Conservation (phyloP, 2,113 vertebrate genomes). For the Marcusenius ussheri region DNA sequence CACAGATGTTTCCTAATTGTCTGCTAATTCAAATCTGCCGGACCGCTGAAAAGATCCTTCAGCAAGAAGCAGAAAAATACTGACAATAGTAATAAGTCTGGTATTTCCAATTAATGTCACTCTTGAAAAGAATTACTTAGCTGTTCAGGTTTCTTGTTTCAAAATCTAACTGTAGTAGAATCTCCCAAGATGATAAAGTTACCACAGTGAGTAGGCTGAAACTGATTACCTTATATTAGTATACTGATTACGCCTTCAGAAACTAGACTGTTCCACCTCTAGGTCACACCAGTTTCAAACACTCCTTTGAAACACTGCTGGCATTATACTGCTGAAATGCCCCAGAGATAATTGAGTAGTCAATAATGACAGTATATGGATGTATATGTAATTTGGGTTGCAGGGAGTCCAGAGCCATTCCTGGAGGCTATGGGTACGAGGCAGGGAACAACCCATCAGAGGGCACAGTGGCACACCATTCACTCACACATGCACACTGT, state of each 20-base stretch:
- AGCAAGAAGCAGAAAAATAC: background rate
- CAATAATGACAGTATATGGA: background rate
- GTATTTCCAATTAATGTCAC: background rate
- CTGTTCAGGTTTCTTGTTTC: background rate
- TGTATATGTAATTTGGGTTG: background rate
- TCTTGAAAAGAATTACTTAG: background rate
- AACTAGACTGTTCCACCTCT: background rate
- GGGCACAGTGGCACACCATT: background rate
- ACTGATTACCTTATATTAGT: background rate
- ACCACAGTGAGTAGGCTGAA: background rate
- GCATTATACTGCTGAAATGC: background rate
- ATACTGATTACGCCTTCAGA: background rate
- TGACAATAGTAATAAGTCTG: background rate
- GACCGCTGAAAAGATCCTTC: background rate
- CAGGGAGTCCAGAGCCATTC: too few relatives aligned
- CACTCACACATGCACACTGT: background rate
- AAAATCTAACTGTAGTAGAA: background rate
- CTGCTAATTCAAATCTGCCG: background rate
- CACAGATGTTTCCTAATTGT: slow-evolving; percentile 16
- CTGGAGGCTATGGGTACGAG: background rate
- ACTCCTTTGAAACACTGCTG: background rate
- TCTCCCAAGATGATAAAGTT: background rate
- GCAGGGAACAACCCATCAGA: background rate
- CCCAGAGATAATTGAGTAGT: background rate
- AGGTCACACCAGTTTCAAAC: background rate